Evolutionary conservation across 2,113 vertebrate species (phyloP), one percentile per base, ranked within the genome.

Genomic region (Oreochromis tanganicae): DNA sequence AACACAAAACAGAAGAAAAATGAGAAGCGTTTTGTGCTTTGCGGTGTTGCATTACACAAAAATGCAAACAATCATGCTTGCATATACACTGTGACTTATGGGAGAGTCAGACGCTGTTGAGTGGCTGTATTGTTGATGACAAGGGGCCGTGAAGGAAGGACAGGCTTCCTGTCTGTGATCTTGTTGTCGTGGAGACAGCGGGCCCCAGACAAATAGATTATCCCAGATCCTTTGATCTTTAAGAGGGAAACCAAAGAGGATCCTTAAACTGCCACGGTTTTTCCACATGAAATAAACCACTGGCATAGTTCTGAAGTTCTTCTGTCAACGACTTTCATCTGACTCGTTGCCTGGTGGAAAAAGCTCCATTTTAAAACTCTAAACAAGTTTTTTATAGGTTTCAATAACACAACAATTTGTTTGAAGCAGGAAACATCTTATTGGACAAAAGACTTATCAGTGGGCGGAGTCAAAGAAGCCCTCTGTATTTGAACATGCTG

Each of bases 151-250:
- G 93, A 94, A 93, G 87, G 93, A 89, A 90, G 85, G 85, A 92
- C 91, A 50, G 86, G 88, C 92, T 93, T 93, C 91, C 93, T 92
- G 90, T 91, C 94, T 94, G 85, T 92, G 93, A 95, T 94, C 92
- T 89, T 90, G 92, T 93, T 92, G 93, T 94, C 90, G 83, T 95
- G 93, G 92, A 84, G 92, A 94, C 90, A 85, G 88, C 66, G 17
- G 46, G 80, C 21, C 83, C 29, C 90, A 84, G 91, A 91, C 91
- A 91, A 89, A 95, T 82, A 87, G 84, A 90, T 93, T 89, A 92
- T 84, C 88, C 75, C 4, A 1, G 2, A 86, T 36, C 68, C 89
- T 95, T 95, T 96, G 90, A 95, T 93, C 89, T 93, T 81, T 88
- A 87, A 87, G 88, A 87, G 59, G 90, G 88, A 91, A 94, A 88